Base-by-base conservation (phyloP, 1,140 invertebrate genomes). In the Meloidogyne floridensis region DNA sequence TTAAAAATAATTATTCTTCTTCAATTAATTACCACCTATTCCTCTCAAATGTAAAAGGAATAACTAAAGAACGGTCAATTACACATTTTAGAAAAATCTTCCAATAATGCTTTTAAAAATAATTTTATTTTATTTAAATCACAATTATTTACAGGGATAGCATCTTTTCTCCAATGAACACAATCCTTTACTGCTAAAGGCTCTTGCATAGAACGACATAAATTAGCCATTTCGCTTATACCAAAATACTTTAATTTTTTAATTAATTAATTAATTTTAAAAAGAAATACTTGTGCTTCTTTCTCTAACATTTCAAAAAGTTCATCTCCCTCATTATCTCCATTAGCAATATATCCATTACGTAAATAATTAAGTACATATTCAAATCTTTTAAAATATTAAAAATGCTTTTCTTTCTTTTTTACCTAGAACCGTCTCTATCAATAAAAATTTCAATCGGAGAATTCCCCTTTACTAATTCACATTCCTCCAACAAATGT, bases 141-240 rank as follows among this genome's bases (percentile, higher is more conserved):
- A 80, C 11, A 65, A 80, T 4, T 4, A 59, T 6, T 59, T n/a
- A 65, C 59, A 65, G 53, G 47, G 18, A 76, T 82, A 42, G 81
- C 81, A 76, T 77, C 81, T 72, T 77, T 77, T 10, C 81, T 54
- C 81, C 81, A 82, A 10, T 69, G 81, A 18, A 82, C 74, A 51
- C 69, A n/a, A n/a, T 69, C 75, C n/a, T 82, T 69, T 11, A 76
- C 32, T 74, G 59, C 43, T 13, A 82, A 59, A 53, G 77, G 77
- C 51, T 82, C 81, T 42, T 73, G 42, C 47, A 82, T 75, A 11
- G 75, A 42, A n/a, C 81, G 81, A 43, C 81, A 82, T 20, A 75
- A 77, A 72, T 82, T 82, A 47, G 81, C 81, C 47, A 82, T 75
- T 72, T 82, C 81, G 18, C 73, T 76, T 59, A 82, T 82, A 47